Conservation (phyloP, 2,797 vertebrate genomes). For the Somateria mollissima region DNA sequence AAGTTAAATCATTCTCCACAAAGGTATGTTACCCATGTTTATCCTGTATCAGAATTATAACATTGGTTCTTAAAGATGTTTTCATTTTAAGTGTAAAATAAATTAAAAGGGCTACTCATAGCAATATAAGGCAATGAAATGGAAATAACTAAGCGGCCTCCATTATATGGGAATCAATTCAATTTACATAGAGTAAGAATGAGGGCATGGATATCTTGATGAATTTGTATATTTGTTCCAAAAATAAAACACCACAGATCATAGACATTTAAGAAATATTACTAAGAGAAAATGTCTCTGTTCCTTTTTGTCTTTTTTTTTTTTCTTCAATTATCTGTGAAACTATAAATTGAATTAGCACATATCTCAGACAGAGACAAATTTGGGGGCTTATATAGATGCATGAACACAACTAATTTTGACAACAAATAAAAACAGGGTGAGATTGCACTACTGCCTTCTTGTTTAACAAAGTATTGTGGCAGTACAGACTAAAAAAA, state of each 20-base stretch:
- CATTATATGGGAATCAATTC: background rate
- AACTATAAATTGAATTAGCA: background rate
- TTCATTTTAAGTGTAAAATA: background rate
- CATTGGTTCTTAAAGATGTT: background rate
- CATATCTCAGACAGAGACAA: background rate
- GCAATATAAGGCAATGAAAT: background rate
- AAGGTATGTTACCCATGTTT: background rate
- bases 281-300: background rate
- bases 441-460: background rate
- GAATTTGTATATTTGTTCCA: background rate
- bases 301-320: background rate
- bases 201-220: background rate
- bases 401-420: background rate
- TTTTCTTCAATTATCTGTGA: background rate
- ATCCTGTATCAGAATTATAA: background rate
- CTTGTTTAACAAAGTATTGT: background rate
- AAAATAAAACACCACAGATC: background rate
- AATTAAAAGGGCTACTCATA: constrained; percentile 7
- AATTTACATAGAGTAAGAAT: background rate
- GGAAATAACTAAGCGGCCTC: background rate
- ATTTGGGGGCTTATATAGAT: background rate
- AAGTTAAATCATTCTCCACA: background rate
- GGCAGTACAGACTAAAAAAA: background rate
- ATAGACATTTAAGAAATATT: background rate
- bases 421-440: background rate